These are phyloP conservation scores for Machimus atricapillus DNA, from an alignment of 2,888 invertebrate genomes.

Conservation along the genomic window DNA sequence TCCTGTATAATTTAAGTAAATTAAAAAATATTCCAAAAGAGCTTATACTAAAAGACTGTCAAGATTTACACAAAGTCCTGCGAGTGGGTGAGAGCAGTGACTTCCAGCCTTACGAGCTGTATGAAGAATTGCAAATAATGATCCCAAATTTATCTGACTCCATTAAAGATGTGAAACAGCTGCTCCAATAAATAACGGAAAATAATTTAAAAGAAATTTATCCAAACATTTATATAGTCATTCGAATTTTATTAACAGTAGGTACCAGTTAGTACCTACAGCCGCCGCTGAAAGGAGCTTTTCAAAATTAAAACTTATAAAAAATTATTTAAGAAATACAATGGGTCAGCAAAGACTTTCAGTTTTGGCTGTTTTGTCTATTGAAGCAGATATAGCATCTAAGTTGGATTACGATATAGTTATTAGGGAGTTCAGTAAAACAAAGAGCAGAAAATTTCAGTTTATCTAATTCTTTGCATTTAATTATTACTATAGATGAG, in stretches of 20 bases:
- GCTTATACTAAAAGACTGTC: neutral
- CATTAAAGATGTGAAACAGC: neutral
- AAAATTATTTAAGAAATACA: too few species aligned
- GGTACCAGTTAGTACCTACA: neutral
- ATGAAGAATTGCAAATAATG: neutral
- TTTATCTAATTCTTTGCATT: too few species aligned
- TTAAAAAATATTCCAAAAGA: neutral
- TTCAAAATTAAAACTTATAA: too few species aligned
- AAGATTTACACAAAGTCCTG: too few species aligned
- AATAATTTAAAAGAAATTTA: neutral
- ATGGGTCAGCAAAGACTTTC: too few species aligned
- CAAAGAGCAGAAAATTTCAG: too few species aligned
- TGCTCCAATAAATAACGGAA: neutral
- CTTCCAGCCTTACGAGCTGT: neutral
- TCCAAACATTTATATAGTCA: neutral
- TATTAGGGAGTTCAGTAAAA: too few species aligned
- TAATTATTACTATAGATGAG: too few species aligned
- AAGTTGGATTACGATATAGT: too few species aligned
- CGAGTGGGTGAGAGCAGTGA: too few species aligned
- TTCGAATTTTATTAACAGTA: neutral
- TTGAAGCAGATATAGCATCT: too few species aligned
- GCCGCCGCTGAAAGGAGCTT: neutral
- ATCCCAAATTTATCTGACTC: neutral
- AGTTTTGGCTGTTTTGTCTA: too few species aligned
- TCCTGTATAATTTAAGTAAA: neutral